Evolutionary conservation across 1,140 invertebrate species (phyloP), one percentile per base, ranked within the genome.

Genomic region (Drosophila sturtevanti): DNA sequence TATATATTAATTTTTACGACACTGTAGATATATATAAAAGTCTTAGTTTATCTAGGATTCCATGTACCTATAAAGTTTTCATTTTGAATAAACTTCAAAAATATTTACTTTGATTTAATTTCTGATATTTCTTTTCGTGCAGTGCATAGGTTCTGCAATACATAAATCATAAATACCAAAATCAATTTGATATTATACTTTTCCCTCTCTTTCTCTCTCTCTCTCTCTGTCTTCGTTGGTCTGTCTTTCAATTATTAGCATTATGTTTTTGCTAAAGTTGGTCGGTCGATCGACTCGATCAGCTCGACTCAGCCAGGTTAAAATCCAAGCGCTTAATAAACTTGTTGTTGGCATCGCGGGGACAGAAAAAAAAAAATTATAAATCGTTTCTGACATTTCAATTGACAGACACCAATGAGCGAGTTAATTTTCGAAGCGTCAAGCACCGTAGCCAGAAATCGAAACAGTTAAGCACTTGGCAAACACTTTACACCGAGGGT

Each of bases 301-400:
- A 16, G 18, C 63, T 31, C 27, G 27, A 4, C 10, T 16, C 59
- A 24, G 22, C 24, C 22, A 74, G n/a, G 21, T 24, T 22, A 56
- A 73, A 35, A 51, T 56, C 71, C 65, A 34, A 82, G 79, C 65
- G 76, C 77, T 89, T 89, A 89, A 89, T 89, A 89, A 89, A 89
- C 84, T 89, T 89, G 84, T 89, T 89, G 54, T 34, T 68, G 69
- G 48, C 62, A 48, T 51, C 34, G 52, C 24, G 16, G n/a, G 61
- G 70, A 64, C 73, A 82, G 75, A 68, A 63, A 84, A 44, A 41
- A 41, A 14, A 38, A 41, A 89, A 89, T 89, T 89, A 89, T 89
- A 89, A 89, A 89, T 89, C 85, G 85, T 90, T 89, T 89, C 85
- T 90, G 85, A 89, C 85, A 89, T 89, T 89, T 89, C 85, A 89